Conservation (phyloP, 2,888 invertebrate genomes). For the Rotaria magnacalcarata region DNA sequence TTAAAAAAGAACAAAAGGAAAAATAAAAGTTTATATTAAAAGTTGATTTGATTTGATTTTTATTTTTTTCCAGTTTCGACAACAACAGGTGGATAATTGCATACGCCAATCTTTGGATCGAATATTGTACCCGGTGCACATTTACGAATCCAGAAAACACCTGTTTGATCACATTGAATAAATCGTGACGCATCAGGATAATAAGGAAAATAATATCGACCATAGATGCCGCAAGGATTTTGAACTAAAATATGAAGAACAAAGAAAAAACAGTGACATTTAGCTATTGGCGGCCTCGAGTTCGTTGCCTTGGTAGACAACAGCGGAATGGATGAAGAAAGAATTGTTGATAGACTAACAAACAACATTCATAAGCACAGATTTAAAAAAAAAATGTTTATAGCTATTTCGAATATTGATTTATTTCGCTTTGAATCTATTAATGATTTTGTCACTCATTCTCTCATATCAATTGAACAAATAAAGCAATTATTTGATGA, state of each 20-base stretch:
- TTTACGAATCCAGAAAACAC: slow-evolving; percentile 17
- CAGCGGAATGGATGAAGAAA: background rate
- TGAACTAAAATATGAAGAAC: slow-evolving; percentile 16
- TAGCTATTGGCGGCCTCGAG: background rate
- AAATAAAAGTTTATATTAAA: background rate
- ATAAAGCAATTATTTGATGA: slow-evolving; percentile 13
- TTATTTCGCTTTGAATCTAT: background rate
- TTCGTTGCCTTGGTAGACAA: background rate
- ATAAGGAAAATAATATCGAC: slow-evolving; percentile 24
- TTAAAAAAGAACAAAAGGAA: background rate
- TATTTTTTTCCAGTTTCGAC: slow-evolving; percentile 36
- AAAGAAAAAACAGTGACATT: background rate
- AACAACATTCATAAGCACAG: background rate
- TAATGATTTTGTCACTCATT: background rate
- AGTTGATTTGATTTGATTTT: background rate
- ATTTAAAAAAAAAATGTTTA: background rate
- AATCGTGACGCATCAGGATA: slow-evolving; percentile 34
- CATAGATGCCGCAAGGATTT: slow-evolving; percentile 34
- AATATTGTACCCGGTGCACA: slow-evolving; percentile 34
- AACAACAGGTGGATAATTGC: slow-evolving; percentile 36
- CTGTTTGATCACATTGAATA: slow-evolving; percentile 36
- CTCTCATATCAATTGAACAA: background rate
- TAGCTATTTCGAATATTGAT: background rate
- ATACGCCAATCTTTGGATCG: slow-evolving; percentile 33
- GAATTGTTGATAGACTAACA: background rate